A percentile compares a stretch with the other conserved stretches of the same genome.
Evolutionary conservation across 2,113 vertebrate genomes (phyloP).

Genomic region (Capreolus pygargus): DNA sequence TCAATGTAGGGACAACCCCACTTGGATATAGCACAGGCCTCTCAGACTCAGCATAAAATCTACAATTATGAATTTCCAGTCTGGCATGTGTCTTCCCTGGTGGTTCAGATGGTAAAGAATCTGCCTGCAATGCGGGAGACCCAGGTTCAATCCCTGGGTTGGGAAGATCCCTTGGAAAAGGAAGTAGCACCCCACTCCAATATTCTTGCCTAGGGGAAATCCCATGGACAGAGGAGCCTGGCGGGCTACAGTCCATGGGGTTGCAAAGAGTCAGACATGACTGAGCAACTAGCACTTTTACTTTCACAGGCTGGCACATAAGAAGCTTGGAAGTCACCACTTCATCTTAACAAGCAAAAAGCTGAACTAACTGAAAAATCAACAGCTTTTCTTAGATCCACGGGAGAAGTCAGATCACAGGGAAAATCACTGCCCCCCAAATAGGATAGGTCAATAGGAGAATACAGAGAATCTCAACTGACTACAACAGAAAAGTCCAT

Average conservation of each 20-base stretch:
- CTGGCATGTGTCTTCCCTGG: background rate
- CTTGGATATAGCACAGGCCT: background rate
- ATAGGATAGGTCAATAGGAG: background rate
- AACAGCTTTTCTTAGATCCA: background rate
- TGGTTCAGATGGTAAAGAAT: background rate
- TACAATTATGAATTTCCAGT: background rate
- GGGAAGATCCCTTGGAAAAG: background rate
- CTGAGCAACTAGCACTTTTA: background rate
- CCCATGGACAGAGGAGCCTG: background rate
- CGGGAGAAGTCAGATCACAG: background rate
- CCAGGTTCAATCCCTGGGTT: background rate
- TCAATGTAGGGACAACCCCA: background rate
- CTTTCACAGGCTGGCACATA: background rate
- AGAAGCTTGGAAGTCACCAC: background rate
- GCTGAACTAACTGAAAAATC: background rate
- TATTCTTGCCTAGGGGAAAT: background rate
- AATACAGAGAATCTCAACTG: background rate
- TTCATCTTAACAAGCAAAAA: background rate
- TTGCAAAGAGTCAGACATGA: background rate
- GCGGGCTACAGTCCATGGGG: accelerated
- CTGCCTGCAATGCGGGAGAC: background rate
- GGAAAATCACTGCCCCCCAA: background rate
- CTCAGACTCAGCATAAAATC: background rate
- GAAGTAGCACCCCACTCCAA: background rate
- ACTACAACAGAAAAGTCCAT: background rate